Conservation (phyloP, 2,113 vertebrate species). For the Psammodynastes pulverulentus region DNA sequence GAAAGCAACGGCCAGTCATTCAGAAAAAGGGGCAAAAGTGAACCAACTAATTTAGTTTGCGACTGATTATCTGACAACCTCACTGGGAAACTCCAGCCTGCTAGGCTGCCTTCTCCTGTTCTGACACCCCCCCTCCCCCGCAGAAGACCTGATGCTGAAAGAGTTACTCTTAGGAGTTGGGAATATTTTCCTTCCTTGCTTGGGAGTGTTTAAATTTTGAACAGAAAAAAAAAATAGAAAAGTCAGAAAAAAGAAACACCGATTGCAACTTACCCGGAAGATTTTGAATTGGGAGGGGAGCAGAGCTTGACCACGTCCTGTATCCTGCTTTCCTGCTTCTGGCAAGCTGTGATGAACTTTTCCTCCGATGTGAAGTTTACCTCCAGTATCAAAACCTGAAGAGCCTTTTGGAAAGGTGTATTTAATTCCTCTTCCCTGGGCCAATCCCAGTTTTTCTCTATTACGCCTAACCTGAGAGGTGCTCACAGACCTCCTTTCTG, state of each 20-base stretch:
- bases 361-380: not conserved
- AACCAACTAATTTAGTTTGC: too few relatives aligned
- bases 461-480: not conserved
- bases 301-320: not conserved
- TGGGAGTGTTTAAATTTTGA: not conserved
- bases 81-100: not conserved
- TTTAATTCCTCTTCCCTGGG: conserved; percentile 2
- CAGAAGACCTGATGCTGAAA: not conserved
- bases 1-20: not conserved
- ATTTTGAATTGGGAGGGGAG: not conserved
- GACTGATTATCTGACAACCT: not conserved
- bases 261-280: conserved; percentile 53
- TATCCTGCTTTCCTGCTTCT: not conserved
- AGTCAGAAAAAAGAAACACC: not conserved
- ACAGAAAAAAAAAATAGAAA: not conserved
- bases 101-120: not conserved
- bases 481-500: conserved; percentile 35
- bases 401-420: not conserved
- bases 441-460: not conserved
- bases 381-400: rapidly evolving
- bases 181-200: too few relatives aligned
- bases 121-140: not conserved
- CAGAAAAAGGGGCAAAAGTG: not conserved
- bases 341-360: not conserved
- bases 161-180: not conserved